A percentile compares a stretch with the other conserved stretches of the same genome.
Conservation (phyloP, 2,888 invertebrate species). For the Pyrochroa serraticornis region DNA sequence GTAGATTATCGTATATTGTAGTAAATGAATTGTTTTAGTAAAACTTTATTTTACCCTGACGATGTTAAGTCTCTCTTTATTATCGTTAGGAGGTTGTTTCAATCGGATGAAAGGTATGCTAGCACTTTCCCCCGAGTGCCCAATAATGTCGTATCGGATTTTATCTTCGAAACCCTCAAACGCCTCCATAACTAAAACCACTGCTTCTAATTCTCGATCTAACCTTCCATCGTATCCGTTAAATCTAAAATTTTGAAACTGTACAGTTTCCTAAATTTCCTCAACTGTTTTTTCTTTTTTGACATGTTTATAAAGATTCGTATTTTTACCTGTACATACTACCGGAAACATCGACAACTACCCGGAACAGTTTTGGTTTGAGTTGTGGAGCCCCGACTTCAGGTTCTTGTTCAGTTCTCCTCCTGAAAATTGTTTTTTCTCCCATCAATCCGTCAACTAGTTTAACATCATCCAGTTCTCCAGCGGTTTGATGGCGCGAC, state of each 20-base stretch:
- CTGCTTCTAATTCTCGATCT: conserved; percentile 88
- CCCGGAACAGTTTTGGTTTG: conserved; percentile 84
- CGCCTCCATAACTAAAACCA: conserved; percentile 89
- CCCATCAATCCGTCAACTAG: conserved; percentile 93
- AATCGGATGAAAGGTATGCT: conserved; percentile 73
- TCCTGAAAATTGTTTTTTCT: conserved; percentile 88
- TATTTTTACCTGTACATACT: conserved; percentile 96
- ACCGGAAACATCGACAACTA: conserved; percentile 93
- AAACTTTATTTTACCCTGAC: conserved; percentile 71
- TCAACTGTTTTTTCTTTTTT: too few relatives aligned
- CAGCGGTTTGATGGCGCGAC: conserved; percentile 91
- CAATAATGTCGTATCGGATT: conserved; percentile 90
- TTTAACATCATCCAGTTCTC: conserved; percentile 94
- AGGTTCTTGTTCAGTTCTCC: conserved; percentile 84
- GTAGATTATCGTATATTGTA: conserved; percentile 68
- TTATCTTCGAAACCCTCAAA: conserved; percentile 87
- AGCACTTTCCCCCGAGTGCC: conserved; percentile 91
- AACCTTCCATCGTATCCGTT: conserved; percentile 94
- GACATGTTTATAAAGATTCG: too few relatives aligned
- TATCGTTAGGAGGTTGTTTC: conserved; percentile 79
- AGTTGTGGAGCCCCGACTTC: conserved; percentile 86
- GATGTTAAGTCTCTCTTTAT: conserved; percentile 84
- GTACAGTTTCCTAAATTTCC: too few relatives aligned
- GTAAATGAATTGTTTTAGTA: not conserved
- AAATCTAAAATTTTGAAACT: conserved; percentile 64